These are phyloP conservation scores for Erpornis zantholeuca DNA, from an alignment of 2,113 vertebrate species.

Conservation along the genomic window DNA sequence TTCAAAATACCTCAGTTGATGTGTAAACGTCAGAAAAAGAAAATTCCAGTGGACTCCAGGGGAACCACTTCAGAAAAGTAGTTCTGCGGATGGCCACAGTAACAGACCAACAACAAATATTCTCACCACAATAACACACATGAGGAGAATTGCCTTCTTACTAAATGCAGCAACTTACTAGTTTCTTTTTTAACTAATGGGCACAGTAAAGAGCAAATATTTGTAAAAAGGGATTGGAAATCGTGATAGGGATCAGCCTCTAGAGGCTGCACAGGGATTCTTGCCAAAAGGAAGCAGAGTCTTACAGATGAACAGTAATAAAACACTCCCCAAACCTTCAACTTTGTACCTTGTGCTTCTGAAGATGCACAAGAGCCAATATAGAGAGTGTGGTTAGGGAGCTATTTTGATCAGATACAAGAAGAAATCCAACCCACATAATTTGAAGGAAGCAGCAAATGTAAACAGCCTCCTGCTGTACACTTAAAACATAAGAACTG, in stretches of 20 bases:
- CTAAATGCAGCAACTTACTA: not conserved
- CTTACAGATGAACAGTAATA: not conserved
- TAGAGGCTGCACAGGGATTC: not conserved
- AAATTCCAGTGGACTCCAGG: not conserved
- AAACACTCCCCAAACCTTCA: slow-evolving; percentile 2
- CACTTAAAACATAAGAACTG: not conserved
- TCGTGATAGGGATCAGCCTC: not conserved
- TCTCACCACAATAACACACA: not conserved
- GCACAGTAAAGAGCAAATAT: slow-evolving; percentile 6
- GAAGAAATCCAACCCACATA: not conserved
- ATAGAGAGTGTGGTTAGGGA: not conserved
- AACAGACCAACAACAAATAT: not conserved
- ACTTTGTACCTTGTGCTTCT: not conserved
- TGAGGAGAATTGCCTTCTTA: not conserved
- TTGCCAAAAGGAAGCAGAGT: slow-evolving; percentile 3
- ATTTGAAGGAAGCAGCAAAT: not conserved
- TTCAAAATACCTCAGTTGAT: slow-evolving; percentile 11
- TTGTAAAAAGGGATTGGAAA: slow-evolving; percentile 5
- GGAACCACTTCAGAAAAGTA: not conserved
- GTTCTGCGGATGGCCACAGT: not conserved
- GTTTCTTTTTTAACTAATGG: not conserved
- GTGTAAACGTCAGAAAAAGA: slow-evolving; percentile 19
- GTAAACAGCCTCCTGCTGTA: not conserved
- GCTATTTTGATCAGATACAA: not conserved
- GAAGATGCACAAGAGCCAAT: not conserved